Conservation (phyloP, 2,113 vertebrate species). For the Stegostoma tigrinum region DNA sequence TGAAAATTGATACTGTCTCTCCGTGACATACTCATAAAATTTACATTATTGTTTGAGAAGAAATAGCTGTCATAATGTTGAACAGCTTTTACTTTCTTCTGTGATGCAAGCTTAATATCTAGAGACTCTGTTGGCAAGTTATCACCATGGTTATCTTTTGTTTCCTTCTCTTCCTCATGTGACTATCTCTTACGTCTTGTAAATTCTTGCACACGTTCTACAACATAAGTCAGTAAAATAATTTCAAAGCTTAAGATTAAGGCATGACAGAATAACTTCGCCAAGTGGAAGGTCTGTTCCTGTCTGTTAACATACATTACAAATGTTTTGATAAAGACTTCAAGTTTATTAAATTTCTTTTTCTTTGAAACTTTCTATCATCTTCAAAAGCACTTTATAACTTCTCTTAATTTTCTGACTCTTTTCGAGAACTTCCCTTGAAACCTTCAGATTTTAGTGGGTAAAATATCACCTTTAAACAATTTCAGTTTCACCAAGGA, state of each 20-base stretch:
- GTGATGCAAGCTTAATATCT: neutral
- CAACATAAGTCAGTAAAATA: too few relatives aligned
- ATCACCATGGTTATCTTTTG: neutral
- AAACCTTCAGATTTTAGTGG: neutral
- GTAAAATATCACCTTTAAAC: neutral
- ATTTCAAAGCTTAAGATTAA: too few relatives aligned
- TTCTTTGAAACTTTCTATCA: neutral
- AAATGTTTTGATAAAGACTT: neutral
- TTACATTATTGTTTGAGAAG: neutral
- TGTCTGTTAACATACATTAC: neutral
- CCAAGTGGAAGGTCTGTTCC: too few relatives aligned
- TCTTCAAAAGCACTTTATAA: neutral
- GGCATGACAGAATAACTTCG: too few relatives aligned
- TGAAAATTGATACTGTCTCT: neutral
- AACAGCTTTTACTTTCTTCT: neutral
- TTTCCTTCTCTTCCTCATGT: neutral
- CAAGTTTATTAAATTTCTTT: neutral
- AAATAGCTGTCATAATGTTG: neutral
- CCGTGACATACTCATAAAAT: neutral
- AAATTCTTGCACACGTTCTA: neutral
- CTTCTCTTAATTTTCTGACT: neutral
- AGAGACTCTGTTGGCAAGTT: neutral
- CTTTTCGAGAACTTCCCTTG: neutral
- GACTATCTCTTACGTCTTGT: neutral
- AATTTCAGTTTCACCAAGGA: neutral